phyloP scores from a whole-genome alignment of 2,888 invertebrate genomes.

The Branchipolynoe longqiensis region DNA sequence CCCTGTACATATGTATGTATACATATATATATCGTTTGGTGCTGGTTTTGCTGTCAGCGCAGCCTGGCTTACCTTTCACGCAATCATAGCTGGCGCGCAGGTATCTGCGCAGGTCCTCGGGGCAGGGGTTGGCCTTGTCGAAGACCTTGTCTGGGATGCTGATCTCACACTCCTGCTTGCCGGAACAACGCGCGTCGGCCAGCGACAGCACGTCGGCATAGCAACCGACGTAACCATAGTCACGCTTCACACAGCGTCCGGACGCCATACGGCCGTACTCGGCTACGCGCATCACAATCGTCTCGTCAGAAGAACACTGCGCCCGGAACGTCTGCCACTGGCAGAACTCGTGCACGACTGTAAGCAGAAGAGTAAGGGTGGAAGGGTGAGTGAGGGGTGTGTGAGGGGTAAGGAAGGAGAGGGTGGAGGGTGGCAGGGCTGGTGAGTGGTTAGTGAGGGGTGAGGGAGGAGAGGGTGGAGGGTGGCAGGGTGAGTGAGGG shows the following conservation, averaged over 20 bases:
- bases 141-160: constrained; percentile 59
- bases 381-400: neutral
- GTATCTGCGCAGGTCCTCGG: constrained; percentile 58
- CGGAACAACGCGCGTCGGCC: constrained; percentile 57
- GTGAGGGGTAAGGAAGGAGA: too few species aligned
- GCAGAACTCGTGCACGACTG: constrained; percentile 52
- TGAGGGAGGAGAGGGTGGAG: too few species aligned
- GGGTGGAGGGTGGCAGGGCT: too few species aligned
- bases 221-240: constrained; percentile 60
- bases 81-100: constrained; percentile 53
- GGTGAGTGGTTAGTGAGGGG: too few species aligned
- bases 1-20: too few species aligned
- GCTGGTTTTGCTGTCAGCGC: too few species aligned
- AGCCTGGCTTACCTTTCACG: constrained; percentile 54
- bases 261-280: constrained; percentile 54
- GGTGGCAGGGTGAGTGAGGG: too few species aligned
- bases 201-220: constrained; percentile 42
- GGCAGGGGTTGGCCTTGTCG: constrained; percentile 55
- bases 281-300: constrained; percentile 51
- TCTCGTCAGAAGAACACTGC: constrained; percentile 28
- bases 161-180: constrained; percentile 44
- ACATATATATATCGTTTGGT: too few species aligned
- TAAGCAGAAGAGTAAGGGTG: too few species aligned
- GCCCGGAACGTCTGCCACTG: constrained; percentile 60
- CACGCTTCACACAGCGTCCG: constrained; percentile 58